Evolutionary conservation across 2,888 invertebrate genomes (phyloP), one percentile per base, ranked within the genome.

Genomic region (Eretmocerus hayati): DNA sequence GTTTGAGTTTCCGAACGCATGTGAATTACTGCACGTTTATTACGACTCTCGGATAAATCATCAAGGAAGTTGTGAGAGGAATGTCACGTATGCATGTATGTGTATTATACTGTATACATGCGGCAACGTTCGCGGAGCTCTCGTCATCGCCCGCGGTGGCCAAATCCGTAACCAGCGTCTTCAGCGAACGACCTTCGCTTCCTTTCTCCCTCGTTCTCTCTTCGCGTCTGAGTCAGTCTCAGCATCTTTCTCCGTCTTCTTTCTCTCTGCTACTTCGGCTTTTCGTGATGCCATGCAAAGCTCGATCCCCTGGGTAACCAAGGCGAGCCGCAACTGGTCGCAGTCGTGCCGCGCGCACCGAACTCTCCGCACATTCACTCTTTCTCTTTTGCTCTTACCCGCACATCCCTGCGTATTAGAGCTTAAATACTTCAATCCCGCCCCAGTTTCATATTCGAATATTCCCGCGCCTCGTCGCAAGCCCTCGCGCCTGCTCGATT

Each of bases 261-360:
- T 19, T 32, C 44, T 35, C 42, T 50, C 22, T 19, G n/a, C 35
- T 44, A 18, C 15, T n/a, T 20, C 32, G 5, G 16, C 22, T 5
- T 32, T 26, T n/a, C 26, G 19, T 20, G 40, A 22, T 11, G 31
- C 19, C n/a, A n/a, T n/a, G n/a, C n/a, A n/a, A 15, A 20, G 23
- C 20, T 31, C 11, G n/a, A 32, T 22, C 35, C 26, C 42, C 20
- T 26, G n/a, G n/a, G n/a, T n/a, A n/a, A n/a, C n/a, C n/a, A n/a
- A n/a, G n/a, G n/a, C n/a, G n/a, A n/a, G 19, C 42, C 20, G 26
- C 22, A 23, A 22, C 16, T 33, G 37, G 40, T 46, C 37, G 46
- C 53, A 53, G 53, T 53, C 53, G 53, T 53, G 50, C 47, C 48
- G 53, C 45, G 53, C 42, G 53, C 53, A 53, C 47, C 53, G 47